Evolutionary conservation across 1,140 invertebrate species (phyloP).

Genomic region (Archegozetes longisetosus): DNA sequence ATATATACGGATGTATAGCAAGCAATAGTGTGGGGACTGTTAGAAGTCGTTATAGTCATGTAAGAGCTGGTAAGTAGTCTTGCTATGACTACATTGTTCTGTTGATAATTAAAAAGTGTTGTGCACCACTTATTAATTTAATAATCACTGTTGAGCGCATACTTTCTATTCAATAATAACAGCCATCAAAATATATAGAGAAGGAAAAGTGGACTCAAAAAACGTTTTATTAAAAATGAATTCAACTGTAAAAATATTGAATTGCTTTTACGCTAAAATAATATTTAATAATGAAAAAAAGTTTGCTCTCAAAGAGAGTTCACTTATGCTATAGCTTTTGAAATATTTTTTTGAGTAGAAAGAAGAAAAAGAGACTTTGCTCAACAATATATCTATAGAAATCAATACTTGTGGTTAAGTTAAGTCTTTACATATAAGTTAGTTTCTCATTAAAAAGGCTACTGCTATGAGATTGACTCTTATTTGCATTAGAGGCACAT

Average conservation of each 20-base stretch:
- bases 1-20: constrained; percentile 29
- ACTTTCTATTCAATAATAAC: not conserved
- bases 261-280: not conserved
- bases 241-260: not conserved
- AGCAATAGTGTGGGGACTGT: constrained; percentile 29
- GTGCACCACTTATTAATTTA: not conserved
- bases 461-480: not conserved
- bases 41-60: constrained; percentile 28
- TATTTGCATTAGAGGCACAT: not conserved
- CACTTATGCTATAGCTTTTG: not conserved
- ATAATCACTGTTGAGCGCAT: not conserved
- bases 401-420: not conserved
- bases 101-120: not conserved
- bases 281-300: not conserved
- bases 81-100: not conserved
- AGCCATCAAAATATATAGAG: not conserved
- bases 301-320: not conserved
- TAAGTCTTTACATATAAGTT: not conserved
- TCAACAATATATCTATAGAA: not conserved
- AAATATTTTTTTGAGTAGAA: not conserved
- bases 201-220: no score
- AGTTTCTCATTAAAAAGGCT: not conserved
- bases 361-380: not conserved
- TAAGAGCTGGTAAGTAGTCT: constrained; percentile 30
- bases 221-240: not conserved